Evolutionary conservation across 1,140 invertebrate species (phyloP), one percentile per base, ranked within the genome.

Genomic region (Caerostris darwini): DNA sequence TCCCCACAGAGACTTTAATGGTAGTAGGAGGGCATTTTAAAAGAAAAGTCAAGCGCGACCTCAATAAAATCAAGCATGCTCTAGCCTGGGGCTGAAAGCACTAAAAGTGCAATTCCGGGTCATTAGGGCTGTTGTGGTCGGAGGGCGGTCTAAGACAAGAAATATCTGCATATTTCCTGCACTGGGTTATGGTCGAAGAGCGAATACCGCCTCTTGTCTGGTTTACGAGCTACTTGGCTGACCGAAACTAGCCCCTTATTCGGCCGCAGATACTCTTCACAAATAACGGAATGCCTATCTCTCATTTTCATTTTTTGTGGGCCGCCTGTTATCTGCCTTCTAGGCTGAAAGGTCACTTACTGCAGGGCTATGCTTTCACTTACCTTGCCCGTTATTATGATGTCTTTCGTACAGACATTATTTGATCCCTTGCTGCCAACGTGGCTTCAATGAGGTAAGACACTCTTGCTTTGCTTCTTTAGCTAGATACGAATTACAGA

Each of bases 161-260:
- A 93, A 94, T 94, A 94, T 94, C 92, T 94, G 92, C 92, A 94
- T 94, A 94, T 94, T 94, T 94, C 92, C 92, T 94, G 92, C 89
- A 88, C 92, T 88, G 56, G 86, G 92, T 94, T 94, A 94, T 94
- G 92, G 92, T 56, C 92, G 56, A 61, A 71, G 85, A 82, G 92
- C 92, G 92, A 94, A 94, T 94, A 67, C 92, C 57, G 92, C 85
- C 83, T 56, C 90, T 92, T 83, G 57, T 81, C 50, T 56, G 90
- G 90, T 94, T 94, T 94, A 94, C 92, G 92, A 94, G 64, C 67
- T 34, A 58, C 86, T 92, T 81, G 54, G 85, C 92, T 94, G 92
- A 94, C 92, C 92, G 86, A 92, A 92, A 92, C 91, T 92, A 92
- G 82, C 81, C 91, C 77, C 92, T 88, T 94, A 94, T 88, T 94